Evolutionary conservation across 2,113 vertebrate genomes (phyloP).

Genomic region (Apodemus sylvaticus): DNA sequence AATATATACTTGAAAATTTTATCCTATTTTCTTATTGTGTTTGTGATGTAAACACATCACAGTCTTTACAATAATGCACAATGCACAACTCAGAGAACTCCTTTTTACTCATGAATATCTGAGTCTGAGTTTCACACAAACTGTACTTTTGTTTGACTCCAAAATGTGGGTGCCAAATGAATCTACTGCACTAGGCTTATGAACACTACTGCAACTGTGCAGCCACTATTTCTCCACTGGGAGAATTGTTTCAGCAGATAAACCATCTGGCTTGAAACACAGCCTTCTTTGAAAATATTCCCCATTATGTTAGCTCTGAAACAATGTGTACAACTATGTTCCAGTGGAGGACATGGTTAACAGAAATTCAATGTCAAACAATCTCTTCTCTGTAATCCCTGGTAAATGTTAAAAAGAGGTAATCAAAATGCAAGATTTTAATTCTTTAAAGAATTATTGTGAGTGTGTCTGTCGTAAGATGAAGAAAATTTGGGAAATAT

Average conservation of each 20-base stretch:
- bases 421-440: constrained; percentile 81
- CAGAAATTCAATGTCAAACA: constrained; percentile 78
- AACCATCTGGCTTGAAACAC: constrained; percentile 90
- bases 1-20: constrained; percentile 79
- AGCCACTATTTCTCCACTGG: constrained; percentile 85
- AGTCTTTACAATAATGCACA: constrained; percentile 80
- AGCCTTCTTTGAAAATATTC: constrained; percentile 88
- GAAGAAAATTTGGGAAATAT: constrained; percentile 72
- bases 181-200: constrained; percentile 81
- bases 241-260: constrained; percentile 86
- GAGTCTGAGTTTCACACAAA: constrained; percentile 84
- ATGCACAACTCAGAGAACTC: constrained; percentile 76
- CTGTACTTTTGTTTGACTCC: constrained; percentile 87
- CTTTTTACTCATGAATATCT: constrained; percentile 79
- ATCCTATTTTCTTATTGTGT: constrained; percentile 73
- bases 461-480: constrained; percentile 52
- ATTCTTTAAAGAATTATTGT: constrained; percentile 76
- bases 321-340: constrained; percentile 82
- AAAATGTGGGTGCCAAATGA: constrained; percentile 87
- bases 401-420: constrained; percentile 72
- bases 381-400: constrained; percentile 80
- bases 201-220: constrained; percentile 88
- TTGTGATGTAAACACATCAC: constrained; percentile 76
- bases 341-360: constrained; percentile 81
- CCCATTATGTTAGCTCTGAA: constrained; percentile 86